Evolutionary conservation across 2,888 invertebrate genomes (phyloP), one percentile per base, ranked within the genome.

Genomic region (Napeogenes inachia): DNA sequence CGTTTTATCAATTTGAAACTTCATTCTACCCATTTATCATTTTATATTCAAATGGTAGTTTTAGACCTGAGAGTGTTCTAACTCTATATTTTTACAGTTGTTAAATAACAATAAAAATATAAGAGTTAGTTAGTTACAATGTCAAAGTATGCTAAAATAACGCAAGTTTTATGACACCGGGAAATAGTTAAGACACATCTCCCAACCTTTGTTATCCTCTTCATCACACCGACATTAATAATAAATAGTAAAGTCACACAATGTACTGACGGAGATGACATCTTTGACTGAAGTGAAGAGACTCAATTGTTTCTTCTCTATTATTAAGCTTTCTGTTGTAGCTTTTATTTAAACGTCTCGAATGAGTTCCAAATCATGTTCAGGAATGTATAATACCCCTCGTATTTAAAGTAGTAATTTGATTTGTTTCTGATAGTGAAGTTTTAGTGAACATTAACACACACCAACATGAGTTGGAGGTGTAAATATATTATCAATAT

Each of bases 201-300:
- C 75, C 75, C 77, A 77, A 80, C 76, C 79, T 35, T 6, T 3
- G 6, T 79, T 21, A 21, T 21, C 21, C 21, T 21, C 79, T 84
- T 79, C 77, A 81, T 85, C 85, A 85, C 77, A 72, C 73, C 75
- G 80, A 79, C 84, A 79, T 77, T 75, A 76, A 79, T 80, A 83
- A 85, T 87, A 86, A 84, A 88, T 87, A 85, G 78, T 81, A 85
- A 86, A 84, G 84, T 84, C 87, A 84, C 79, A 78, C 75, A 79
- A 82, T 82, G 77, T 72, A 75, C 71, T 82, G 85, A 77, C 74
- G 72, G 69, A 82, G 82, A 79, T 81, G 80, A 76, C 76, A 75
- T 73, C 74, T 76, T 57, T 21, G 63, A 21, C 21, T 21, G 61
- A 59, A 69, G 64, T 69, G 68, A 66, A 68, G 58, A 21, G 71